Conservation (phyloP, 1,140 invertebrate species). For the Atta cephalotes region DNA sequence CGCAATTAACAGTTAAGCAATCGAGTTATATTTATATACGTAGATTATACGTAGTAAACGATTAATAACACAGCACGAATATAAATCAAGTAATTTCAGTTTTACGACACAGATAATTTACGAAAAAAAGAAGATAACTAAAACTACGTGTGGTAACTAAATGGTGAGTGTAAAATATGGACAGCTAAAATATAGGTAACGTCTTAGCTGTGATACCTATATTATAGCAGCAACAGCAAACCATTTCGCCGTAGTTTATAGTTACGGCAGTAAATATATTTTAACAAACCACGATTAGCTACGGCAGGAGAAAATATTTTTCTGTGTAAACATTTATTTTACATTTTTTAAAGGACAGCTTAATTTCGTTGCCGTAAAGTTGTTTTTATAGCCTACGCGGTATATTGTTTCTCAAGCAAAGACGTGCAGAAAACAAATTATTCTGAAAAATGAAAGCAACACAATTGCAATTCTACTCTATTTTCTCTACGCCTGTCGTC, state of each 20-base stretch:
- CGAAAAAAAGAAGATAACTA: too few relatives aligned
- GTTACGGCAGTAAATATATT: too few relatives aligned
- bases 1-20: background rate
- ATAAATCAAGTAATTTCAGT: background rate
- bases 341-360: background rate
- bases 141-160: too few relatives aligned
- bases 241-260: too few relatives aligned
- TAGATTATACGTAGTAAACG: too few relatives aligned
- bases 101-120: background rate
- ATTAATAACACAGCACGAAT: background rate
- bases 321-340: background rate
- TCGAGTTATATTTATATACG: too few relatives aligned
- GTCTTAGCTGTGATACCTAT: too few relatives aligned
- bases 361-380: background rate
- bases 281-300: too few relatives aligned
- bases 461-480: background rate
- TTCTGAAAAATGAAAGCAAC: slow-evolving; percentile 25
- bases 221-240: too few relatives aligned
- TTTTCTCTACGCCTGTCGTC: background rate
- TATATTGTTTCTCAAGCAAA: background rate
- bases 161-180: too few relatives aligned
- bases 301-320: too few relatives aligned
- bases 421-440: slow-evolving; percentile 33
- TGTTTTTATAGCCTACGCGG: background rate
- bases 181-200: too few relatives aligned